These are phyloP conservation scores for Potorous gilbertii DNA, from an alignment of 2,797 vertebrate species.

Conservation along the genomic window DNA sequence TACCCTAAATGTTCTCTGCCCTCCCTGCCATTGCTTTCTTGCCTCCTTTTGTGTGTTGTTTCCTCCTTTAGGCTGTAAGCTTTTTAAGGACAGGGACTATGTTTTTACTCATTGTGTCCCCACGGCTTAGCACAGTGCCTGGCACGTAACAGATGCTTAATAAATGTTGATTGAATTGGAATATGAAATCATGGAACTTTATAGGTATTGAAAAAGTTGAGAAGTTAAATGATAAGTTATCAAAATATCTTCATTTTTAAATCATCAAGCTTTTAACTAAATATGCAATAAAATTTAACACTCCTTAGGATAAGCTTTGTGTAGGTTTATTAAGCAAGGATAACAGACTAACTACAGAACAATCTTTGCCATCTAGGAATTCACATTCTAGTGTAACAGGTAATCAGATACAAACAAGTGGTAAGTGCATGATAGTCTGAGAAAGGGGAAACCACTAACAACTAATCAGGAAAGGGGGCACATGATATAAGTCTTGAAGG, in stretches of 20 bases:
- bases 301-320: background rate
- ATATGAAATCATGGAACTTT: background rate
- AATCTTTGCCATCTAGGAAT: background rate
- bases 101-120: background rate
- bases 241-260: background rate
- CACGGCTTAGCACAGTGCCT: background rate
- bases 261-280: background rate
- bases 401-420: background rate
- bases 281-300: background rate
- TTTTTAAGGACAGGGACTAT: background rate
- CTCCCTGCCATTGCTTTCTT: background rate
- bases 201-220: background rate
- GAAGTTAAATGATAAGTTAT: background rate
- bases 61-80: background rate
- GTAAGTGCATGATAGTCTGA: background rate
- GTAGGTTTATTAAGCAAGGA: background rate
- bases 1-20: background rate
- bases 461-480: background rate
- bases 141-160: background rate
- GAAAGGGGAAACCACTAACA: background rate
- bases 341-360: background rate
- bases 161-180: background rate
- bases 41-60: rapidly evolving
- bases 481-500: background rate
- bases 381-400: background rate